phyloP scores from a whole-genome alignment of 2,113 vertebrate genomes.

The Oncorhynchus tshawytscha region DNA sequence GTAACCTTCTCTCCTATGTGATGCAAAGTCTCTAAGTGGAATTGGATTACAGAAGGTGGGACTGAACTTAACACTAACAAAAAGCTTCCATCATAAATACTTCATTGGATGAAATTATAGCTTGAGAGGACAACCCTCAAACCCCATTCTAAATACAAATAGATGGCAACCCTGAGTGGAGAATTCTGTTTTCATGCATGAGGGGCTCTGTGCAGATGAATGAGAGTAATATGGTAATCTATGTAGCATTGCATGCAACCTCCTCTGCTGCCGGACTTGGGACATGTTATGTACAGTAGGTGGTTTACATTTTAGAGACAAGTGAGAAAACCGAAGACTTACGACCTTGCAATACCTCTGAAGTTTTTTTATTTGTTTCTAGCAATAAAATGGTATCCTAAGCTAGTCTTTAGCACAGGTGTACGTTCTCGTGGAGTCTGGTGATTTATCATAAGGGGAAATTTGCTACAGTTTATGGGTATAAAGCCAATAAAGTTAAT shows the following conservation, averaged over 20 bases:
- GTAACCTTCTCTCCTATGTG: slow-evolving; percentile 36
- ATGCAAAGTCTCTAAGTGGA: background rate
- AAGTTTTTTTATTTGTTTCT: background rate
- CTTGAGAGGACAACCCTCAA: slow-evolving; percentile 53
- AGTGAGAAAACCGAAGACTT: slow-evolving; percentile 45
- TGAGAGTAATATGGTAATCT: slow-evolving; percentile 52
- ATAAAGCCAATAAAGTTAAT: too few relatives aligned
- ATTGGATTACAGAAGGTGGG: slow-evolving; percentile 28
- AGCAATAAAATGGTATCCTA: background rate
- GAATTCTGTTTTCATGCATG: slow-evolving; percentile 65
- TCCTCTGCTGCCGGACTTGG: slow-evolving; percentile 1
- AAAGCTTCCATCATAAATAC: slow-evolving; percentile 62
- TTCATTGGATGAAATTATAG: slow-evolving; percentile 58
- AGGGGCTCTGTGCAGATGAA: slow-evolving; percentile 48
- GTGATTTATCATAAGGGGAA: background rate
- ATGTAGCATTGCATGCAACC: slow-evolving; percentile 38
- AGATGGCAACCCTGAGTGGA: slow-evolving; percentile 49
- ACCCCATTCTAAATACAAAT: slow-evolving; percentile 61
- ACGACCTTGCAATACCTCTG: slow-evolving; percentile 45
- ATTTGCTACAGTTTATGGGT: too few relatives aligned
- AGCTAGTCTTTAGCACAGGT: background rate
- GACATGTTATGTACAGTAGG: slow-evolving; percentile 33
- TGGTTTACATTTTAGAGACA: slow-evolving; percentile 48
- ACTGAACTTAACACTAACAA: slow-evolving; percentile 50
- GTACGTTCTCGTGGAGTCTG: slow-evolving; percentile 16